phyloP scores from a whole-genome alignment of 2,888 invertebrate genomes.

The Eudemis profundana region DNA sequence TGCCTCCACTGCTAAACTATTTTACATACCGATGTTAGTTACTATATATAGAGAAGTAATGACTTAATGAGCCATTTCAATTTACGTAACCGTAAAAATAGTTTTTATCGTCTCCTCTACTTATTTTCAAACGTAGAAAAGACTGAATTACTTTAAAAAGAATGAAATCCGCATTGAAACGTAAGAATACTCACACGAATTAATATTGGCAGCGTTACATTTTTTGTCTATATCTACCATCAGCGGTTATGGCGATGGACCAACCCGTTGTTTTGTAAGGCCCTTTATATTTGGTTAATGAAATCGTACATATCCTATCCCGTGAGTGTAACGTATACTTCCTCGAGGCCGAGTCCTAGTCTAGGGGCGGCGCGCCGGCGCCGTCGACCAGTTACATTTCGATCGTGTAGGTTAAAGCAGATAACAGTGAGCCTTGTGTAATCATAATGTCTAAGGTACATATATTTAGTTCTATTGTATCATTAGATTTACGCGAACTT shows the following conservation, averaged over 20 bases:
- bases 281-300: slow-evolving; percentile 66
- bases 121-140: slow-evolving; percentile 79
- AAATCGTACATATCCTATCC: slow-evolving; percentile 83
- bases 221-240: slow-evolving; percentile 64
- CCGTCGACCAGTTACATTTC: slow-evolving; percentile 58
- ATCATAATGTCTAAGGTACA: slow-evolving; percentile 84
- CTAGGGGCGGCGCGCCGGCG: slow-evolving; percentile 49
- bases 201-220: slow-evolving; percentile 68
- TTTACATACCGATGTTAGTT: slow-evolving; percentile 84
- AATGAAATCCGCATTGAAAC: slow-evolving; percentile 68
- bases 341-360: slow-evolving; percentile 63
- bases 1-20: slow-evolving; percentile 72
- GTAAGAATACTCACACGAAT: slow-evolving; percentile 77
- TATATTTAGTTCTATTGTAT: slow-evolving; percentile 84
- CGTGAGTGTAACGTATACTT: slow-evolving; percentile 72
- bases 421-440: slow-evolving; percentile 81
- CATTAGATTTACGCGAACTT: slow-evolving; percentile 83
- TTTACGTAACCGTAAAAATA: slow-evolving; percentile 70
- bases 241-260: slow-evolving; percentile 76
- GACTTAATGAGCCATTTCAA: slow-evolving; percentile 66
- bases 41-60: slow-evolving; percentile 72
- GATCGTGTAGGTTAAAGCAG: slow-evolving; percentile 66
- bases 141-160: slow-evolving; percentile 70
- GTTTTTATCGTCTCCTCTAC: slow-evolving; percentile 68
- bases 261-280: slow-evolving; percentile 68